Conservation (phyloP, 2,113 vertebrate species). For the Acrocephalus arundinaceus region DNA sequence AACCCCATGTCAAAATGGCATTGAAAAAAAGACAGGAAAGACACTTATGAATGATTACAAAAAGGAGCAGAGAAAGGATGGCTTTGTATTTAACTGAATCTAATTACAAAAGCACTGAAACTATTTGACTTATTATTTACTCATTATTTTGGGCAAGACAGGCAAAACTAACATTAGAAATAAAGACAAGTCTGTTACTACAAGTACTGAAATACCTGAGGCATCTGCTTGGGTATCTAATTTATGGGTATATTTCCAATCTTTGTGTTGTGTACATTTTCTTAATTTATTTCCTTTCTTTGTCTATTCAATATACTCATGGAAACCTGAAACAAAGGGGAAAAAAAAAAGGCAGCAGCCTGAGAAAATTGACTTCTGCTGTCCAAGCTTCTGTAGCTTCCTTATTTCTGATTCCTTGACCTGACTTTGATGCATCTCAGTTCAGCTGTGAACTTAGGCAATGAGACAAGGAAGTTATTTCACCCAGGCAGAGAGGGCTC, state of each 20-base stretch:
- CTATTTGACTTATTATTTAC: background rate
- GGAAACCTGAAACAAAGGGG: background rate
- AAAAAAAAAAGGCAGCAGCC: background rate
- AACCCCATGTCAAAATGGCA: background rate
- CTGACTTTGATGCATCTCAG: slow-evolving; percentile 49
- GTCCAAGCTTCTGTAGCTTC: background rate
- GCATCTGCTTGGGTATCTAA: background rate
- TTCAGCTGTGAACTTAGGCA: background rate
- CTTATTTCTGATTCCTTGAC: slow-evolving; percentile 51
- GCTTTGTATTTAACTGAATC: background rate
- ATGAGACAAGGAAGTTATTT: slow-evolving; percentile 42
- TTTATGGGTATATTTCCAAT: background rate
- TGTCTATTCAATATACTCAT: background rate
- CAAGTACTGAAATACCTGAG: background rate
- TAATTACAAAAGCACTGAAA: background rate
- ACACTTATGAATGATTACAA: background rate
- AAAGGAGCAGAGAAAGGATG: background rate
- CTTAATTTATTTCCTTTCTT: background rate
- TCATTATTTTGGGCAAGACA: background rate
- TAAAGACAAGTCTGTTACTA: background rate
- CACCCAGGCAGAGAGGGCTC: background rate
- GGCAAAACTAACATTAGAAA: background rate
- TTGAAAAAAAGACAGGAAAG: background rate
- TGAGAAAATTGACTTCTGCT: slow-evolving; percentile 10
- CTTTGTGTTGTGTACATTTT: background rate